Percentiles rank a stretch among this genome's conserved stretches.
phyloP scores from a whole-genome alignment of 2,888 invertebrate species.

The Nomada goodeniana region DNA sequence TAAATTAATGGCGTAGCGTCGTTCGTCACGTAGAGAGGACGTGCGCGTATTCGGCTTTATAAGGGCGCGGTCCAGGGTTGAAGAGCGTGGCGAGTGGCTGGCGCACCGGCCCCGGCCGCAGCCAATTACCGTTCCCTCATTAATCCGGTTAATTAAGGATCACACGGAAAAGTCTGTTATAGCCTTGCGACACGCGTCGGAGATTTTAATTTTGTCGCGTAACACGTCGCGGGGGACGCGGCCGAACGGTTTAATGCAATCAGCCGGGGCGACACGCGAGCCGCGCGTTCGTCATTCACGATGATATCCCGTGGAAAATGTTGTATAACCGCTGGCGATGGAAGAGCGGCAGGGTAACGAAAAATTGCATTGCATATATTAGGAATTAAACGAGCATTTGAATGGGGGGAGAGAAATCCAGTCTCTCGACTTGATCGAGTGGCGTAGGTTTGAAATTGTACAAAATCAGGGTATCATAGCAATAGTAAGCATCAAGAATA shows the following conservation, averaged over 20 bases:
- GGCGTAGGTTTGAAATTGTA: no score
- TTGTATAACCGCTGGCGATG: neutral
- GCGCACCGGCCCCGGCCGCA: conserved; percentile 59
- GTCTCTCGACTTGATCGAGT: no score
- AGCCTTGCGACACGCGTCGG: conserved; percentile 71
- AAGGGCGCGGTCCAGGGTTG: conserved; percentile 61
- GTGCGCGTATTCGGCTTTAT: conserved; percentile 42
- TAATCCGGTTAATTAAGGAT: conserved; percentile 79
- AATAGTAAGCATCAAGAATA: no score
- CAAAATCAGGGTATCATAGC: no score
- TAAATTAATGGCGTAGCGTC: conserved; percentile 64
- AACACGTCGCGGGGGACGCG: neutral
- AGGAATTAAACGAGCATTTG: no score
- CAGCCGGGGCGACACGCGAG: conserved; percentile 35
- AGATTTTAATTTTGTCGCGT: conserved; percentile 54
- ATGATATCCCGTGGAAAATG: neutral
- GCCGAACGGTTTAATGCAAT: conserved; percentile 48
- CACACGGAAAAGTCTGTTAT: conserved; percentile 82
- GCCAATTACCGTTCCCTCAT: conserved; percentile 73
- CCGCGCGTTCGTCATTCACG: conserved; percentile 12
- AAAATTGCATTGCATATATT: neutral
- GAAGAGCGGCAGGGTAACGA: neutral
- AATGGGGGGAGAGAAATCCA: no score
- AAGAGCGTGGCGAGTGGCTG: conserved; percentile 40
- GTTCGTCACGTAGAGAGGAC: conserved; percentile 33